Conservation (phyloP, 2,113 vertebrate species). For the Bungarus multicinctus region DNA sequence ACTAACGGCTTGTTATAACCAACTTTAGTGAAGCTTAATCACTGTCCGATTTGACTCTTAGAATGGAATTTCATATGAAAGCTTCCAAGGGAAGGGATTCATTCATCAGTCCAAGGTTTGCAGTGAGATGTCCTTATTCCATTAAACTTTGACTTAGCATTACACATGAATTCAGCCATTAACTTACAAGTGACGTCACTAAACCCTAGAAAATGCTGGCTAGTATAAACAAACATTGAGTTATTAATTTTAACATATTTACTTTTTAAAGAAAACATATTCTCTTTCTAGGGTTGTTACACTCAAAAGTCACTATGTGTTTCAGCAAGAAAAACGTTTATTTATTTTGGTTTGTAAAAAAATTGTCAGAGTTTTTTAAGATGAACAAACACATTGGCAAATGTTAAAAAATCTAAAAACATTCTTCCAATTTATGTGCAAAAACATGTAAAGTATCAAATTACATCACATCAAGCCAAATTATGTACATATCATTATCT, state of each 20-base stretch:
- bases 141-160: neutral
- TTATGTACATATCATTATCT: slow-evolving; percentile 74
- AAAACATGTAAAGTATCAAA: slow-evolving; percentile 69
- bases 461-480: slow-evolving; percentile 52
- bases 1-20: neutral
- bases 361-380: slow-evolving; percentile 38
- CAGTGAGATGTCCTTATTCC: neutral
- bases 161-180: slow-evolving; percentile 44
- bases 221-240: slow-evolving; percentile 75
- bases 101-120: neutral
- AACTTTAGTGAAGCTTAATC: no score
- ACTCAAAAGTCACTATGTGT: slow-evolving; percentile 46
- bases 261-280: slow-evolving; percentile 69
- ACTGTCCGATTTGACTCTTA: neutral
- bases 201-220: slow-evolving; percentile 71
- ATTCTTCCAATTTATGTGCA: slow-evolving; percentile 77
- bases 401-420: slow-evolving; percentile 74
- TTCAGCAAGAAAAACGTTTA: slow-evolving; percentile 43
- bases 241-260: slow-evolving; percentile 79
- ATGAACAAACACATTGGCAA: slow-evolving; percentile 61
- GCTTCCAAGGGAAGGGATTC: neutral
- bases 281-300: slow-evolving; percentile 50
- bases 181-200: slow-evolving; percentile 71
- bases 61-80: slow-evolving; percentile 57
- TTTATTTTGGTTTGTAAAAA: slow-evolving; percentile 43